phyloP scores from a whole-genome alignment of 2,888 invertebrate species.

The Ommatoiulus sabulosus region DNA sequence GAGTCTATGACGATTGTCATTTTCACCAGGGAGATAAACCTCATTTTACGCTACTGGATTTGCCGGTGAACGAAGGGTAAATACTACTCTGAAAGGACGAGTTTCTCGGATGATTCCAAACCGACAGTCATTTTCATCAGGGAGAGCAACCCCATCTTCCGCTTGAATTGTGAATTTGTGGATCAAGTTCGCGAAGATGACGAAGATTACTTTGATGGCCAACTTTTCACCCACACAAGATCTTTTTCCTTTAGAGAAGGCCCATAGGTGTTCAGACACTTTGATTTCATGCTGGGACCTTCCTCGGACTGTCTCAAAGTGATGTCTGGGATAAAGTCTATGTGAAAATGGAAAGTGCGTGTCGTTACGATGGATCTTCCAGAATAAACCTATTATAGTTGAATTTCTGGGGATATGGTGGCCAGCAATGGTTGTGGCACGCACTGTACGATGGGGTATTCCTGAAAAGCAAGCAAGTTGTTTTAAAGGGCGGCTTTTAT shows the following conservation, averaged over 20 bases:
- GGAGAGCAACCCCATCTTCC: slow-evolving; percentile 31
- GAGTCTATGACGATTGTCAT: too few relatives aligned
- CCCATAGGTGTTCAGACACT: slow-evolving; percentile 74
- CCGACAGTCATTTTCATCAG: not conserved
- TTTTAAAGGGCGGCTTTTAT: too few relatives aligned
- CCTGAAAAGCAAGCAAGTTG: too few relatives aligned
- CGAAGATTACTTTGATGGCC: slow-evolving; percentile 77
- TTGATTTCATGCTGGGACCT: too few relatives aligned
- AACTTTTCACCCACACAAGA: slow-evolving; percentile 88
- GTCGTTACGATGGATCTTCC: slow-evolving; percentile 83
- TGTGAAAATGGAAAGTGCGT: slow-evolving; percentile 74
- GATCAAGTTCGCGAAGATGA: slow-evolving; percentile 76
- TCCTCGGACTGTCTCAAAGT: too few relatives aligned
- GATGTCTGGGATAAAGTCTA: slow-evolving; percentile 73
- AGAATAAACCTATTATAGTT: too few relatives aligned
- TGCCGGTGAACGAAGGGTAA: too few relatives aligned
- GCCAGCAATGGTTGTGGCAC: slow-evolving; percentile 74
- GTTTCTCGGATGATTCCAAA: slow-evolving; percentile 9
- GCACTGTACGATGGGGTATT: slow-evolving; percentile 62
- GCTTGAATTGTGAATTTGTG: slow-evolving; percentile 70
- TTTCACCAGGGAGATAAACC: too few relatives aligned
- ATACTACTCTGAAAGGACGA: not conserved
- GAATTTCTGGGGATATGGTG: slow-evolving; percentile 77
- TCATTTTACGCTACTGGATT: too few relatives aligned
- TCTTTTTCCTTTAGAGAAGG: slow-evolving; percentile 71